Base-by-base conservation (phyloP, 1,140 invertebrate genomes). In the Goniozus legneri region DNA sequence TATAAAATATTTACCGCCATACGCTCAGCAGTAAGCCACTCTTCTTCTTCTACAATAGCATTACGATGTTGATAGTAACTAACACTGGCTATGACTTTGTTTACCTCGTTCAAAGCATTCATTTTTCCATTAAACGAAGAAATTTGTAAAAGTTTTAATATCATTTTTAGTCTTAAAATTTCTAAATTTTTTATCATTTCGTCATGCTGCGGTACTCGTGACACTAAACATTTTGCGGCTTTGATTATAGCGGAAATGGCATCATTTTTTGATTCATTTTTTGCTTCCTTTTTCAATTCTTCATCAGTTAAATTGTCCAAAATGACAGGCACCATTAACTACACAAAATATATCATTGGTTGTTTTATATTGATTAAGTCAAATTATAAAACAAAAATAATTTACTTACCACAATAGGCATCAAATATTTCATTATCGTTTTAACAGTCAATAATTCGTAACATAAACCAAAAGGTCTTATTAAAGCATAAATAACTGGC, bases 41-140 rank as follows among this genome's bases (percentile, higher is more conserved):
- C 93, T 62, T 95, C 92, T 60, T 96, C 94, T 36, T 87, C 81
- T 38, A 83, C 67, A 34, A 78, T 76, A 34, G 81, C 77, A 63
- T 87, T 85, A 48, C 82, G 78, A 73, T 83, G 83, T 8, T 91
- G 85, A 74, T 93, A 92, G 67, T 92, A 93, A 36, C 86, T 86
- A 30, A 95, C 91, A 66, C 87, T 90, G 19, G 88, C 86, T 35
- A 97, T 94, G 19, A 97, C 90, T 82, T 97, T 97, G 77, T 98
- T 98, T 27, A 98, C 92, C 83, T 98, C 96, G 77, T 98, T 98
- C 24, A 98, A 78, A 20, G 95, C 95, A 72, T 96, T 97, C 96
- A 98, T 98, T 80, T 98, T 98, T 8, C 95, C 95, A 79, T 98
- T 98, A 67, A 97, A 98, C 30, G 94, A 97, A 12, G 95, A 97